Percentiles rank a stretch among this genome's conserved stretches.
phyloP scores from a whole-genome alignment of 2,888 invertebrate genomes.

The Phyllotreta cruciferae region DNA sequence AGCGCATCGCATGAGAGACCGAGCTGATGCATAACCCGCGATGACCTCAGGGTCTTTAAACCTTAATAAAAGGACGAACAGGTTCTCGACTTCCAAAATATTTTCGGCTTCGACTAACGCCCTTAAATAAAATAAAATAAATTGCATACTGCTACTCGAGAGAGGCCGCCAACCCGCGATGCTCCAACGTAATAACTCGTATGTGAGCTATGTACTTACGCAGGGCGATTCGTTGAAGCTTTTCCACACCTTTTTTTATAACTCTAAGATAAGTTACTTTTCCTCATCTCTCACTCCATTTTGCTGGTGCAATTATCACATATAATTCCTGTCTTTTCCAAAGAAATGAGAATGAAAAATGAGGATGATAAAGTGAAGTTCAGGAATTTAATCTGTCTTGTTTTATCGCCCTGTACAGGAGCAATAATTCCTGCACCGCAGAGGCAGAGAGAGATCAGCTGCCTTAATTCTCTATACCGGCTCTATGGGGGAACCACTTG shows the following conservation, averaged over 20 bases:
- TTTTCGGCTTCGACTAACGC: constrained; percentile 52
- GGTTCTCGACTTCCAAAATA: constrained; percentile 52
- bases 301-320: too few relatives aligned
- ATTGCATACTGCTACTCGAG: constrained; percentile 37
- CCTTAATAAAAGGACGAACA: constrained; percentile 52
- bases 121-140: constrained; percentile 51
- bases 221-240: constrained; percentile 25
- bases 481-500: constrained; percentile 25
- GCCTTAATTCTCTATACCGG: constrained; percentile 4
- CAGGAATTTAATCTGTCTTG: too few relatives aligned
- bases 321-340: too few relatives aligned
- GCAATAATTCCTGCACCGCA: constrained; percentile 5
- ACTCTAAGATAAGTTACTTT: too few relatives aligned
- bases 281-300: too few relatives aligned
- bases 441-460: constrained; percentile 21
- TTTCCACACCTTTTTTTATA: too few relatives aligned
- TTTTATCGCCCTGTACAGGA: constrained; percentile 10
- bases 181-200: constrained; percentile 29
- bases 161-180: constrained; percentile 12
- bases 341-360: too few relatives aligned
- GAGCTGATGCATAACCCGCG: constrained; percentile 36
- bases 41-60: constrained; percentile 53
- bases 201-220: constrained; percentile 20
- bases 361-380: too few relatives aligned
- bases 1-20: constrained; percentile 28